These are phyloP conservation scores for Pantherophis alleghaniensis DNA, from an alignment of 2,797 vertebrate species.

Conservation along the genomic window DNA sequence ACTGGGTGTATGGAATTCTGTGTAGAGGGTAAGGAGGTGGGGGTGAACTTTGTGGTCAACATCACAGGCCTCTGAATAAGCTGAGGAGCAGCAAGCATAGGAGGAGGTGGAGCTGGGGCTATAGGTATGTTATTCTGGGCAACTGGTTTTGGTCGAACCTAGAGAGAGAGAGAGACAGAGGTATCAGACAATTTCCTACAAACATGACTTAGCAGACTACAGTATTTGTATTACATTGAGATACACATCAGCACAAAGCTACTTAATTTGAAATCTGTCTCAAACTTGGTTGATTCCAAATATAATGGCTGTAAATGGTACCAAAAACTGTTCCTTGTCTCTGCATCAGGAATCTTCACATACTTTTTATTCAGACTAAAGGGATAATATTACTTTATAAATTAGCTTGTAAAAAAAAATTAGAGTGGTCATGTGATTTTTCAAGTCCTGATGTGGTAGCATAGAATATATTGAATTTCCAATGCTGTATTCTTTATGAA, in stretches of 20 bases:
- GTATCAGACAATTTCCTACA: background rate
- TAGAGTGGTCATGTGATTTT: background rate
- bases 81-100: conserved; percentile 97
- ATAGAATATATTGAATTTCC: conserved; percentile 24
- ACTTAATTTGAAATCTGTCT: conserved; percentile 36
- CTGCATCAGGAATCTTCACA: background rate
- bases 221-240: background rate
- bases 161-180: conserved; percentile 28
- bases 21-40: conserved; percentile 83
- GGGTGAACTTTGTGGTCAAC: conserved; percentile 91
- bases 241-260: background rate
- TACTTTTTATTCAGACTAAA: background rate
- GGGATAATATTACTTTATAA: background rate
- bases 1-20: conserved; percentile 95
- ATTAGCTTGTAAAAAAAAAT: background rate
- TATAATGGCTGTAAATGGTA: conserved; percentile 27
- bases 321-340: conserved; percentile 19
- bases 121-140: conserved; percentile 94
- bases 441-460: background rate
- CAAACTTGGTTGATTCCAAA: conserved; percentile 28
- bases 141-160: conserved; percentile 93
- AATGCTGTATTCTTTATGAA: background rate
- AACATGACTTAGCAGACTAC: background rate
- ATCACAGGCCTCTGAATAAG: conserved; percentile 95
- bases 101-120: conserved; percentile 93